Evolutionary conservation across 2,888 invertebrate genomes (phyloP).

Genomic region (Melitaea athalia): DNA sequence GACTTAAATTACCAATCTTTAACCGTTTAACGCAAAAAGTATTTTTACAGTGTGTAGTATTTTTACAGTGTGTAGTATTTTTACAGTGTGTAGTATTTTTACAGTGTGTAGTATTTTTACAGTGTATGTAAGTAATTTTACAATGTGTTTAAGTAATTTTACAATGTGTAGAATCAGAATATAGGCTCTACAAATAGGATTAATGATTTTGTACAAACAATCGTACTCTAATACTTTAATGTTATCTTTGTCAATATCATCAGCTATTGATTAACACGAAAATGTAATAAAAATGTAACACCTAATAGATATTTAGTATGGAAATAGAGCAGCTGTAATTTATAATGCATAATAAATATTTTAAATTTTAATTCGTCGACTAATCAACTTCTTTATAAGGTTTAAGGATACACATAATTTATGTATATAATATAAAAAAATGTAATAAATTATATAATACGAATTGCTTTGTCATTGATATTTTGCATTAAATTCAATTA

Average conservation of each 20-base stretch:
- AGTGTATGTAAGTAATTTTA: no score
- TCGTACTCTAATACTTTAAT: no score
- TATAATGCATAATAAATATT: slow-evolving; percentile 10
- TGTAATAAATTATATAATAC: not conserved
- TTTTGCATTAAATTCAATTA: not conserved
- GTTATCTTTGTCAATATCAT: slow-evolving; percentile 15
- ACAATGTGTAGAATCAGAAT: no score
- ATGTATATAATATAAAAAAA: not conserved
- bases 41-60: no score
- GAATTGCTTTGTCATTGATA: not conserved
- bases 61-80: no score
- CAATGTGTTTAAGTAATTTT: no score
- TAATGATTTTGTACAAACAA: no score
- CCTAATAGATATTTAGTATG: slow-evolving; percentile 28
- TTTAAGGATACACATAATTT: slow-evolving; percentile 1
- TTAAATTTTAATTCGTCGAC: slow-evolving; percentile 1
- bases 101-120: no score
- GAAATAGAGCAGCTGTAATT: slow-evolving; percentile 31
- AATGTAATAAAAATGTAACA: slow-evolving; percentile 8
- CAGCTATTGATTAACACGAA: slow-evolving; percentile 23
- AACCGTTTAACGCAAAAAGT: no score
- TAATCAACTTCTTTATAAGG: slow-evolving; percentile 2
- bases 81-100: no score
- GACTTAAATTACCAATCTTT: no score
- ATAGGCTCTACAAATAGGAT: no score